Conservation (phyloP, 2,888 invertebrate species). For the Cistogaster globosa region DNA sequence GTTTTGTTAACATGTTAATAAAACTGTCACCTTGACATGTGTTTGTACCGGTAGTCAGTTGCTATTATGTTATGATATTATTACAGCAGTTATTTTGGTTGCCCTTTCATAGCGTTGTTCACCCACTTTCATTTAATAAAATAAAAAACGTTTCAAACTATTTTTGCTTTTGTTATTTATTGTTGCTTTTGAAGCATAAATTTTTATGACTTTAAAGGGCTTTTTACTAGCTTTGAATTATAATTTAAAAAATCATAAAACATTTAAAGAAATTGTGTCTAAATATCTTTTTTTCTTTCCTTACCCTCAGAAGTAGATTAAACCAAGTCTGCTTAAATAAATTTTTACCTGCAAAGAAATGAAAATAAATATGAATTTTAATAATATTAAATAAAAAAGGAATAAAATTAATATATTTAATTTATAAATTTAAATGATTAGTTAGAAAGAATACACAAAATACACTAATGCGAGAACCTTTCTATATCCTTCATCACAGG, state of each 20-base stretch:
- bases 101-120: constrained; percentile 3
- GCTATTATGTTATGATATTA: neutral
- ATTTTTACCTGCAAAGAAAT: constrained; percentile 33
- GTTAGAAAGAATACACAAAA: no score
- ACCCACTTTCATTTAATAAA: constrained; percentile 54
- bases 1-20: constrained; percentile 55
- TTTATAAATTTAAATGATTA: no score
- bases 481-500: no score
- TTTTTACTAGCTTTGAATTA: neutral
- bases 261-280: neutral
- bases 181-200: neutral
- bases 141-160: neutral
- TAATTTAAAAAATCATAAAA: neutral
- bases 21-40: constrained; percentile 63
- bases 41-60: constrained; percentile 45
- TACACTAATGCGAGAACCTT: no score
- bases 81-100: constrained; percentile 5
- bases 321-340: neutral
- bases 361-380: neutral
- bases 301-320: neutral
- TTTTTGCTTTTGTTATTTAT: neutral
- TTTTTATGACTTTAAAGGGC: neutral
- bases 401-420: no score
- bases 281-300: no score
- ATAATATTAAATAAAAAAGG: no score